phyloP scores from a whole-genome alignment of 2,888 invertebrate species.

The Euzophera pinguis region DNA sequence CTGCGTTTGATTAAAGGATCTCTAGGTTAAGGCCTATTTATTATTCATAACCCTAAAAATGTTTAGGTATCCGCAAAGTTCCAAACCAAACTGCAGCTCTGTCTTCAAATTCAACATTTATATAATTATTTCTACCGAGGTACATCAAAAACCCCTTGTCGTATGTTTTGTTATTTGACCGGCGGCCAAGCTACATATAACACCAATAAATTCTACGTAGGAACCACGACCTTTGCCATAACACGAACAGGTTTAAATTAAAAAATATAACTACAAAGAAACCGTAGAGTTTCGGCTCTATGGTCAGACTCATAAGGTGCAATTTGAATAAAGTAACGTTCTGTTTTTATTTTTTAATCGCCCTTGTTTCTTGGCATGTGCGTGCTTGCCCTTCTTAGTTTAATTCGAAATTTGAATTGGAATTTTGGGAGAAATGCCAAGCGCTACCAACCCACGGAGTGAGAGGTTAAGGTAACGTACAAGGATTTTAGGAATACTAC shows the following conservation, averaged over 20 bases:
- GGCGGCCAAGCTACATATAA: background rate
- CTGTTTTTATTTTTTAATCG: constrained; percentile 22
- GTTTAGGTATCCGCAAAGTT: no score
- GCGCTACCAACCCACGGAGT: background rate
- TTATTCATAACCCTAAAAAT: no score
- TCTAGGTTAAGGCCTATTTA: no score
- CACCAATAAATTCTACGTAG: constrained; percentile 11
- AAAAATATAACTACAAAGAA: background rate
- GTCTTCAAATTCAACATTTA: no score
- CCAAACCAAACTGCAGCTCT: no score
- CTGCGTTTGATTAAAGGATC: no score
- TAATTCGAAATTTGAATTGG: constrained; percentile 24
- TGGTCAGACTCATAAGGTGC: background rate
- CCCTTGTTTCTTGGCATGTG: constrained; percentile 24
- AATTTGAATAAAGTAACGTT: background rate
- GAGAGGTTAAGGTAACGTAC: background rate
- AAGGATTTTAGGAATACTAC: background rate
- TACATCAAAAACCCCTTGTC: background rate
- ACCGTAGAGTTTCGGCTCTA: background rate
- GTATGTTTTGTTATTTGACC: constrained; percentile 8
- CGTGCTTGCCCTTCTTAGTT: constrained; percentile 25
- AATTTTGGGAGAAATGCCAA: constrained; percentile 20
- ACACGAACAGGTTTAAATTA: constrained; percentile 10
- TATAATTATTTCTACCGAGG: background rate
- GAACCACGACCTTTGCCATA: constrained; percentile 13